These are phyloP conservation scores for Pelobates cultripes DNA, from an alignment of 2,797 vertebrate genomes.

Conservation along the genomic window DNA sequence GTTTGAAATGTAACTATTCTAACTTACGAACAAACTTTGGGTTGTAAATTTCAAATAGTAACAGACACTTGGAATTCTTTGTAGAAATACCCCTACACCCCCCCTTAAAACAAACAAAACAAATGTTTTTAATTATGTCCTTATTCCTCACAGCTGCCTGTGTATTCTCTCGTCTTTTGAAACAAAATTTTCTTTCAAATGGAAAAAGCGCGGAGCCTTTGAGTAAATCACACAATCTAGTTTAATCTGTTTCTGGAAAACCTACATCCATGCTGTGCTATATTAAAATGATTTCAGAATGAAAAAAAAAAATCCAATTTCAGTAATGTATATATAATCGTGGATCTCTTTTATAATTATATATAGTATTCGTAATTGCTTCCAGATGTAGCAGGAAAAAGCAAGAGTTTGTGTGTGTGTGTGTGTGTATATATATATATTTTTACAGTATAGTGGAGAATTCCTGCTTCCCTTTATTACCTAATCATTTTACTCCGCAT, in stretches of 20 bases:
- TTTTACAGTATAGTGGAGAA: too few species aligned
- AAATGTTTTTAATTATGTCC: too few species aligned
- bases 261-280: not conserved
- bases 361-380: slow-evolving; percentile 14
- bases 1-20: too few species aligned
- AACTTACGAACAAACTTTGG: too few species aligned
- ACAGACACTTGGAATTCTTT: too few species aligned
- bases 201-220: too few species aligned
- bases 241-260: not conserved
- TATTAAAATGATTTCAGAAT: not conserved
- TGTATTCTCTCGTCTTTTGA: too few species aligned
- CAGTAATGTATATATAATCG: slow-evolving; percentile 35
- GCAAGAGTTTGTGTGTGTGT: not conserved
- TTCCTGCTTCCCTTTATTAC: slow-evolving; percentile 15
- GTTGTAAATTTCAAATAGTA: too few species aligned
- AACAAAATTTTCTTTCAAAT: not conserved
- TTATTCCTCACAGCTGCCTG: too few species aligned
- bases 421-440: too few species aligned
- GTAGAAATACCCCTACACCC: too few species aligned
- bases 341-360: not conserved
- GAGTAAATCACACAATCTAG: not conserved
- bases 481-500: slow-evolving; percentile 15
- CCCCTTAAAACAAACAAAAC: too few species aligned
- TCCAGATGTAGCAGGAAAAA: slow-evolving; percentile 20
- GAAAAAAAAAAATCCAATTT: not conserved